phyloP scores from a whole-genome alignment of 2,797 vertebrate genomes.

The Enteromius unitaeniatus region DNA sequence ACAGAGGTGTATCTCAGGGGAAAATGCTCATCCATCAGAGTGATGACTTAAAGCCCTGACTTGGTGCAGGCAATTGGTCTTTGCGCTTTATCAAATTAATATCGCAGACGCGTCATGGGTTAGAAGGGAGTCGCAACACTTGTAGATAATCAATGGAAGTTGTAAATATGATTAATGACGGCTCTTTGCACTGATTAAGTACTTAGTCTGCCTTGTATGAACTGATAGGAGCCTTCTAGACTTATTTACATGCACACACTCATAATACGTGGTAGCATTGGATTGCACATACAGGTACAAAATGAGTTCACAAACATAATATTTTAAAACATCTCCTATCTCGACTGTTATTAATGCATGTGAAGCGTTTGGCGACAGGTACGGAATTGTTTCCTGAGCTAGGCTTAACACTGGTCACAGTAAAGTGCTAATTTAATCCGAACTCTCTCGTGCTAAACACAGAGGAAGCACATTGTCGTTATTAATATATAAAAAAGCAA shows the following conservation, averaged over 20 bases:
- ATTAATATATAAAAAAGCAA: constrained; percentile 8
- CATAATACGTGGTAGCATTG: neutral
- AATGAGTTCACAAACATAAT: constrained; percentile 37
- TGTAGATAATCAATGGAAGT: constrained; percentile 80
- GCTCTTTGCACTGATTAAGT: constrained; percentile 71
- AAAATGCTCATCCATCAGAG: constrained; percentile 77
- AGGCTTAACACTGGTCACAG: constrained; percentile 25
- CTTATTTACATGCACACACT: constrained; percentile 63
- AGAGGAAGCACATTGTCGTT: constrained; percentile 18
- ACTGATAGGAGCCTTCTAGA: constrained; percentile 68
- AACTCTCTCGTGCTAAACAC: constrained; percentile 6
- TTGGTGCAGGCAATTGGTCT: constrained; percentile 61
- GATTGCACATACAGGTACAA: constrained; percentile 42
- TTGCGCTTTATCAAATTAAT: constrained; percentile 77
- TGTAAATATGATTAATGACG: constrained; percentile 83
- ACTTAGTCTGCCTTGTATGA: constrained; percentile 76
- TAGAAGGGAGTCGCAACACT: constrained; percentile 71
- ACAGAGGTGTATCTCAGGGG: constrained; percentile 76
- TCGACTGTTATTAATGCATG: constrained; percentile 29
- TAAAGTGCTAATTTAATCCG: constrained; percentile 35
- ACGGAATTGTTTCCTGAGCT: constrained; percentile 28
- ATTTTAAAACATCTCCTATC: constrained; percentile 27
- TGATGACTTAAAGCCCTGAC: constrained; percentile 63
- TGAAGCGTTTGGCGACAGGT: constrained; percentile 15
- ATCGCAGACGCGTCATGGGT: constrained; percentile 65